Conservation (phyloP, 2,113 vertebrate genomes). For the Camelus dromedarius region DNA sequence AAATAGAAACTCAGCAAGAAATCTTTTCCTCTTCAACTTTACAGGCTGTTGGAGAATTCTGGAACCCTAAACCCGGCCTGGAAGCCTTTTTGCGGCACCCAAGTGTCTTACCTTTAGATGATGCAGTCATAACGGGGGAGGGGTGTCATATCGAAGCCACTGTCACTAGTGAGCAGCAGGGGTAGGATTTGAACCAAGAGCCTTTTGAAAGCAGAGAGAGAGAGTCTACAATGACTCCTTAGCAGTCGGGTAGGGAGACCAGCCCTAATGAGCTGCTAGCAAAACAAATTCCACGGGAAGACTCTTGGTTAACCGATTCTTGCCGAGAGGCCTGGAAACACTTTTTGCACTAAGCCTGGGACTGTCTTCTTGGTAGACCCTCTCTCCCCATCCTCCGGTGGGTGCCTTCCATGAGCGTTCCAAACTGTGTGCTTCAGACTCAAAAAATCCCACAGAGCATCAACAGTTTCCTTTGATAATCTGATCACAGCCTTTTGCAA, state of each 20-base stretch:
- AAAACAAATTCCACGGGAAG: not conserved
- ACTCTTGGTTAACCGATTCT: not conserved
- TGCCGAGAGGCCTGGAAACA: not conserved
- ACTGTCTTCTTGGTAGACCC: not conserved
- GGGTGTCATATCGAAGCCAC: rapidly evolving
- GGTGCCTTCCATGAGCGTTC: not conserved
- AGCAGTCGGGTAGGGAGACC: not conserved
- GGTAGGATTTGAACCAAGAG: not conserved
- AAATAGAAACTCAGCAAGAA: not conserved
- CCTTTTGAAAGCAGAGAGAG: not conserved
- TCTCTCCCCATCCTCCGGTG: rapidly evolving
- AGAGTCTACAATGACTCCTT: not conserved
- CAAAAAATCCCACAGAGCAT: not conserved
- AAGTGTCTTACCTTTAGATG: not conserved
- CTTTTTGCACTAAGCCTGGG: not conserved
- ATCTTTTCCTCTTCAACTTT: not conserved
- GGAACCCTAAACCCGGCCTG: rapidly evolving
- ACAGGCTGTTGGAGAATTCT: not conserved
- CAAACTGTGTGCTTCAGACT: not conserved
- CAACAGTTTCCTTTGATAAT: not conserved
- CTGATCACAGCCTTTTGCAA: not conserved
- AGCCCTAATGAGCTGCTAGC: rapidly evolving
- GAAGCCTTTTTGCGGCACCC: not conserved
- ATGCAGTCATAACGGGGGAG: rapidly evolving
- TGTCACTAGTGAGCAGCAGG: rapidly evolving